Base-by-base conservation (phyloP, 2,797 vertebrate species). In the Martes flavigula region DNA sequence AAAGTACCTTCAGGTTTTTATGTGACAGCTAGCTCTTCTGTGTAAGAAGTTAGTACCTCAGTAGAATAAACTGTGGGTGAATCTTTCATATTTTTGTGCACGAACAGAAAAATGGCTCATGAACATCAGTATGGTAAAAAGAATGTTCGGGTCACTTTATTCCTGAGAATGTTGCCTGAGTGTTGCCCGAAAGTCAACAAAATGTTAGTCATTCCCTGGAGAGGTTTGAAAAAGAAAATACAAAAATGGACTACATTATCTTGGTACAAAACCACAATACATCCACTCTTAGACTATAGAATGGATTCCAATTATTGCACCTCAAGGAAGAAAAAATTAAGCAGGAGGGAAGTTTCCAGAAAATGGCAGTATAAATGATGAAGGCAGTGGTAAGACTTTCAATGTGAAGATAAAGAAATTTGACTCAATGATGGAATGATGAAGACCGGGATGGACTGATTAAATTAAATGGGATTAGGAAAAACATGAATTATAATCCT, bases 101-200 rank as follows among this genome's bases (percentile, higher is more conserved):
- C 40, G 30, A 94, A 94, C n/a, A 90, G 62, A 91, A 90, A 93
- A 94, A 92, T 85, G 73, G 30, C 43, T 73, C 92, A n/a, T 91
- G 84, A 86, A 72, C 23, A 91, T 91, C 43, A 88, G 0, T 90
- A 73, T 60, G 21, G 38, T 87, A 77, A 83, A 93, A 91, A 68
- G n/a, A 27, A 40, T 46, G 10, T n/a, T 9, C 17, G 38, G 4
- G 7, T 90, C n/a, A 87, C 1, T 92, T 92, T 87, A 56, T 81
- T 21, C 13, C 30, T 72, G 58, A 66, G 58, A 94, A 30, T 62
- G 54, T 93, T 84, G 66, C 40, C 72, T 83, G 35, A 90, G 11
- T 91, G 27, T 96, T 96, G 40, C 70, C 43, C 70, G 70, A 87
- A 97, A 90, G 15, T n/a, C 21, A 54, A n/a, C 60, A 88, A 85